Evolutionary conservation across 2,888 invertebrate genomes (phyloP), one percentile per base, ranked within the genome.

Genomic region (Leistus spinibarbis): DNA sequence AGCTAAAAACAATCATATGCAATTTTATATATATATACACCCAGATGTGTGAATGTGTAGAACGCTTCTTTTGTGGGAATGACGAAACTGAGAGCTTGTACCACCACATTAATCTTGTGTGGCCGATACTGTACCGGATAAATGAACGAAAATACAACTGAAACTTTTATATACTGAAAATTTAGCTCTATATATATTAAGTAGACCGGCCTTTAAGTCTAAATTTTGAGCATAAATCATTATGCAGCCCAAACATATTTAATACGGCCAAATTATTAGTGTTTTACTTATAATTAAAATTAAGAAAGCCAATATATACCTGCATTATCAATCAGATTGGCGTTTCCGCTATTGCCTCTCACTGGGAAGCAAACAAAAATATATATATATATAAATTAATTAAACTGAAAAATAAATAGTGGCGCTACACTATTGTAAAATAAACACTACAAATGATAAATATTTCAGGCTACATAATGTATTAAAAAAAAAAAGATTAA

Each of bases 321-420:
- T 90, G 89, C 89, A 82, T 88, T 87, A 82, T 84, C 86, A 82
- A 90, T 88, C 81, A 90, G 87, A 82, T 85, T 86, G 82, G 85
- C 86, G 81, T 87, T 86, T 82, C 86, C 87, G 80, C 84, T 84
- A 79, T 82, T 82, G 82, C 85, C 86, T 82, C 86, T 86, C 80
- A 88, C 89, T 89, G 86, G 81, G 83, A 75, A 69, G 69, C 13
- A 67, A 63, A 72, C 57, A 72, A 72, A 72, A 9, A 57, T 9
- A 63, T 20, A 71, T 62, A 68, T n/a, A n/a, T n/a, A n/a, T n/a
- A 40, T 5, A 3, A 64, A 69, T 63, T 75, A 69, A 69, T 69
- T 17, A 66, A 63, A 40, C 19, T 66, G 24, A 19, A 66, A 40
- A 64, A 23, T n/a, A 64, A 23, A 23, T 20, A 60, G 13, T 40